phyloP scores from a whole-genome alignment of 2,888 invertebrate species.

The Himalopsyche tibetana region DNA sequence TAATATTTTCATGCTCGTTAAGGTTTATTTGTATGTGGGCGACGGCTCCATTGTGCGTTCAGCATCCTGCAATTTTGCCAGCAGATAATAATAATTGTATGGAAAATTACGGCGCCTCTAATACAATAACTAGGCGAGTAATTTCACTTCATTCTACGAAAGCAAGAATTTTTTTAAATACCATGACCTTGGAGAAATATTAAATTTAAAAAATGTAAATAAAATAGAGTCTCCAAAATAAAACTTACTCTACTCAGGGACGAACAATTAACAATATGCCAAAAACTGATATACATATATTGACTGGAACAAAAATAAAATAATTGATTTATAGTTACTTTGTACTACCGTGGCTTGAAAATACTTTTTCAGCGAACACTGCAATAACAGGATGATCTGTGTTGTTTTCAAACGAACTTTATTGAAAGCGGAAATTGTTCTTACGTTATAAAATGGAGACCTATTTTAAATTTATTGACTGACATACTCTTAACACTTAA shows the following conservation, averaged over 20 bases:
- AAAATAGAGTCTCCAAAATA: too few species aligned
- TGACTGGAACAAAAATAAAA: too few species aligned
- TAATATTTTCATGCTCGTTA: constrained; percentile 22
- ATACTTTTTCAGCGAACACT: too few species aligned
- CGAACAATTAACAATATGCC: too few species aligned
- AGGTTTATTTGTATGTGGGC: background rate
- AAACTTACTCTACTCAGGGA: too few species aligned
- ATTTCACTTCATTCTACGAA: background rate
- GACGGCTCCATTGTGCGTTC: constrained; percentile 14
- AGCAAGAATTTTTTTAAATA: background rate
- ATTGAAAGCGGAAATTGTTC: background rate
- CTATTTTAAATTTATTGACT: constrained; percentile 20
- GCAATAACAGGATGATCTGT: too few species aligned
- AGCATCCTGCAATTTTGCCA: background rate
- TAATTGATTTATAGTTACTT: too few species aligned
- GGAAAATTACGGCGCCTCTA: constrained; percentile 5
- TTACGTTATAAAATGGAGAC: background rate
- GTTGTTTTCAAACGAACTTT: too few species aligned
- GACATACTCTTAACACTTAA: background rate
- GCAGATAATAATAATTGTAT: constrained; percentile 1
- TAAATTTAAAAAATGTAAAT: too few species aligned
- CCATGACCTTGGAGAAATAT: too few species aligned
- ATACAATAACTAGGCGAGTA: background rate
- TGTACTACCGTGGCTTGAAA: too few species aligned
- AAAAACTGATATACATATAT: too few species aligned